These are phyloP conservation scores for Meiosimyza decipiens DNA, from an alignment of 2,888 invertebrate genomes.

Conservation along the genomic window DNA sequence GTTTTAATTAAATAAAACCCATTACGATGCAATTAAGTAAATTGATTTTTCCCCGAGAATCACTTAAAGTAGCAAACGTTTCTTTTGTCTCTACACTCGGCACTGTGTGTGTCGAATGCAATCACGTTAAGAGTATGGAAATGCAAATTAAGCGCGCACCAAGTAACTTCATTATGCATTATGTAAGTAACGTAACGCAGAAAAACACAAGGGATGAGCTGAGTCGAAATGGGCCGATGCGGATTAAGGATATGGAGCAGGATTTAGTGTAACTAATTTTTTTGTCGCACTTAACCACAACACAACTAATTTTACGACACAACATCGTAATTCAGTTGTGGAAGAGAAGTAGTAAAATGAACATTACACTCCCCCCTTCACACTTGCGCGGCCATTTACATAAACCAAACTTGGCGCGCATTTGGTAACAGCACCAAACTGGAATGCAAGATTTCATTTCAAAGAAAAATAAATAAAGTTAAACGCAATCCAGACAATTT, in stretches of 20 bases:
- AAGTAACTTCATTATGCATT: too few species aligned
- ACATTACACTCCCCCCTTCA: background rate
- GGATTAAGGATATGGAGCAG: constrained; percentile 33
- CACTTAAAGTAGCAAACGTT: background rate
- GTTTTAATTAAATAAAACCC: constrained; percentile 37
- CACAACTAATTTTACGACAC: constrained; percentile 8
- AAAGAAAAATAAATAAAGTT: constrained; percentile 33
- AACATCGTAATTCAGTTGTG: background rate
- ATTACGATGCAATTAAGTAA: constrained; percentile 38
- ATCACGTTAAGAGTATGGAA: background rate
- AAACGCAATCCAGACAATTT: constrained; percentile 13
- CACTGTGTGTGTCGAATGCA: background rate
- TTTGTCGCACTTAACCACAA: constrained; percentile 25
- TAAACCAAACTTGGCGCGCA: constrained; percentile 3
- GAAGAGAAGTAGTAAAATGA: background rate
- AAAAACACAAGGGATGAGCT: background rate
- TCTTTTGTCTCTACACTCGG: background rate
- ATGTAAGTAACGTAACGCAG: too few species aligned
- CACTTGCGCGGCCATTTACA: too few species aligned
- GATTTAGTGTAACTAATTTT: constrained; percentile 35
- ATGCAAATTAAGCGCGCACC: background rate
- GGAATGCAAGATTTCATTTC: background rate
- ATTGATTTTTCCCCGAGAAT: constrained; percentile 32
- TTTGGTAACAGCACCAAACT: constrained; percentile 12
- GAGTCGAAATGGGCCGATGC: constrained; percentile 30